Conservation (phyloP, 1,140 invertebrate genomes). For the Drosophila jambulina region DNA sequence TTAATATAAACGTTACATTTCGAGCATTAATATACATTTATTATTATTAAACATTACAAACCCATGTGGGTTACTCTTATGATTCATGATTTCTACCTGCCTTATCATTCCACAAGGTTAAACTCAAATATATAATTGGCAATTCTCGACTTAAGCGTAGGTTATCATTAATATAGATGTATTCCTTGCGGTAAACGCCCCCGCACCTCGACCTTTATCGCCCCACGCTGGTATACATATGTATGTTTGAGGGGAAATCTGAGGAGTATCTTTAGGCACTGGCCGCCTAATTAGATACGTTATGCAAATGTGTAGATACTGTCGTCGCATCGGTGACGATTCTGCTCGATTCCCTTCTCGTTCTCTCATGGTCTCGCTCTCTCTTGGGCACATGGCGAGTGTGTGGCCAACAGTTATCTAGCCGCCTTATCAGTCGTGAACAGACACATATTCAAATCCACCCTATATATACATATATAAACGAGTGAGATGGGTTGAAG, state of each 20-base stretch:
- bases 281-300: constrained; percentile 69
- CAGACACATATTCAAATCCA: constrained; percentile 42
- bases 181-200: constrained; percentile 19
- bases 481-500: constrained; percentile 6
- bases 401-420: constrained; percentile 64
- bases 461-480: constrained; percentile 18
- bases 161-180: constrained; percentile 2
- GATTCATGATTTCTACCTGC: neutral
- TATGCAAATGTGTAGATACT: constrained; percentile 65
- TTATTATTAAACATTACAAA: neutral
- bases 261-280: constrained; percentile 32
- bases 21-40: neutral
- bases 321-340: constrained; percentile 49
- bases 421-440: constrained; percentile 60
- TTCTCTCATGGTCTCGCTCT: neutral
- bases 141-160: neutral
- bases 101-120: constrained; percentile 5
- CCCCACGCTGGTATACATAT: neutral
- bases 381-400: constrained; percentile 15
- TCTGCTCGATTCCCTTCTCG: constrained; percentile 9
- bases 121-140: constrained; percentile 1
- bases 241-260: constrained; percentile 1
- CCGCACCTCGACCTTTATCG: neutral
- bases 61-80: neutral
- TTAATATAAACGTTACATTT: neutral